Evolutionary conservation across 2,888 invertebrate species (phyloP).

Genomic region (Pheosia gnoma): DNA sequence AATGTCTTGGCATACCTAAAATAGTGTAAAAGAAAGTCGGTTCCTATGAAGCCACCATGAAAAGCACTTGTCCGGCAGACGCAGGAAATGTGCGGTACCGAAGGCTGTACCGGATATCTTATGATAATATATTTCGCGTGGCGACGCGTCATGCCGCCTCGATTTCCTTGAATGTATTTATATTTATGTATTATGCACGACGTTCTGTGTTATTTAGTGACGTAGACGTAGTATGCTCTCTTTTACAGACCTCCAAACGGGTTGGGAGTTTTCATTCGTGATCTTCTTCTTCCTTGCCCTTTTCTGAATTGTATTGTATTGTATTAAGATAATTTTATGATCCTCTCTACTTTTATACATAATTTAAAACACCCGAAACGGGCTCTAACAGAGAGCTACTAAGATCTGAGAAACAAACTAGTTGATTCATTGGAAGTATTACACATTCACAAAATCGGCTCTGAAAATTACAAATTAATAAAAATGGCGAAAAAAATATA

Average conservation of each 20-base stretch:
- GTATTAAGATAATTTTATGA: too few species aligned
- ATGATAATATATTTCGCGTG: conserved; percentile 70
- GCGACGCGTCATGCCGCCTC: conserved; percentile 46
- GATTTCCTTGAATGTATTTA: conserved; percentile 56
- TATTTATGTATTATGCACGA: conserved; percentile 48
- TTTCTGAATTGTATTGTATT: too few species aligned
- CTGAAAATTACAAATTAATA: too few species aligned
- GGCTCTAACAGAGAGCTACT: too few species aligned
- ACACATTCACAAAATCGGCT: too few species aligned
- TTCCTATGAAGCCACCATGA: conserved; percentile 39
- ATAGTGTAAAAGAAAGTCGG: conserved; percentile 22
- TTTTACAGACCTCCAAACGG: neutral
- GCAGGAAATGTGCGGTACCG: conserved; percentile 58
- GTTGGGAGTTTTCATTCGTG: neutral
- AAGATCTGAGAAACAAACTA: too few species aligned
- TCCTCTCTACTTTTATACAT: too few species aligned
- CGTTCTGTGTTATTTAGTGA: neutral
- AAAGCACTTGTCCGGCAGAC: conserved; percentile 57
- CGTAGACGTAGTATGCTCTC: conserved; percentile 7
- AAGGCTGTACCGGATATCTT: conserved; percentile 58
- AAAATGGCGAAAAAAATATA: too few species aligned
- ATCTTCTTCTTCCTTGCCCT: too few species aligned
- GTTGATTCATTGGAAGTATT: too few species aligned
- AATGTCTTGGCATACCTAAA: neutral
- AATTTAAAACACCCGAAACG: too few species aligned